Base-by-base conservation (phyloP, 2,797 vertebrate genomes). In the Serranus cabrilla region DNA sequence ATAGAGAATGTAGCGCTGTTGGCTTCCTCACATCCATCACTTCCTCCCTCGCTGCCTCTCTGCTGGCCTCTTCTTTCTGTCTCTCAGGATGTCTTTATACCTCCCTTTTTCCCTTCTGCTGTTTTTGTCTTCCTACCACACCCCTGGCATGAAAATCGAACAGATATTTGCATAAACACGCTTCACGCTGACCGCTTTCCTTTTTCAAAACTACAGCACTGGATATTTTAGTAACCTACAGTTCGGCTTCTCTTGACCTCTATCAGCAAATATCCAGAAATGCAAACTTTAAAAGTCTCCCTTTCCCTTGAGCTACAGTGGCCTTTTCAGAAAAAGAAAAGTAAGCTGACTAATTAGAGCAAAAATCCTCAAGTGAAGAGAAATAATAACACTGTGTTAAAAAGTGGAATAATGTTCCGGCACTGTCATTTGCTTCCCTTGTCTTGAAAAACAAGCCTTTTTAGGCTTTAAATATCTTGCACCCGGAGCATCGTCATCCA, bases 1-100 rank as follows among this genome's bases (percentile, higher is more conserved):
- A 92, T 82, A 91, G 90, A 91, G 82, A 90, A 91, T 89, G 91
- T 91, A 87, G 88, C 74, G 42, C 80, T 73, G 68, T 56, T 78
- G 79, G 79, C 70, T 69, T 49, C 59, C 64, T 39, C 66, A 23
- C 81, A 87, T 92, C 84, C 86, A 91, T 90, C 83, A 87, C 78
- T 57, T 76, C 78, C 77, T 81, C 62, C 68, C 57, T 76, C 59
- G 16, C 71, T 75, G 62, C 47, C 73, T 81, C 81, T 67, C 69
- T 50, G 60, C 40, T 49, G 63, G 56, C 43, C 40, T 83, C 71
- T 46, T 55, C 65, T 64, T 46, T 59, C 37, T 21, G 9, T 70
- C 76, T 69, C 42, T 47, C 67, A 31, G 57, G 54, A 62, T 67
- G 46, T 56, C 74, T 87, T 74, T 52, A 73, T 74, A 43, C 59